Evolutionary conservation across 2,113 vertebrate species (phyloP).

Genomic region (Saimiri boliviensis): DNA sequence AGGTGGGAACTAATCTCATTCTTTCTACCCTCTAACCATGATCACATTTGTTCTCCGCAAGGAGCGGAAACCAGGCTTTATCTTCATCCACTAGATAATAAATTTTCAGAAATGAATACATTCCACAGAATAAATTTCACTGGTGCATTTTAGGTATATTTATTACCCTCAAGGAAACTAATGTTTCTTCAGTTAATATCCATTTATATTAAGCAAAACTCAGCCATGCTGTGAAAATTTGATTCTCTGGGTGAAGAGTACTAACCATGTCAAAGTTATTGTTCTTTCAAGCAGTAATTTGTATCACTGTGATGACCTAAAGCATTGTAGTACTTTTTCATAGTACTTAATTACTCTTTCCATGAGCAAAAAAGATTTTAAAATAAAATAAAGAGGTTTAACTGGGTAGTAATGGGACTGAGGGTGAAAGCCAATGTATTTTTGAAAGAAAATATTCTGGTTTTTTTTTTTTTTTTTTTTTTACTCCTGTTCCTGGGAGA

Average conservation of each 20-base stretch:
- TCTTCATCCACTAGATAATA: not conserved
- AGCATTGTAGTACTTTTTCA: constrained; percentile 86
- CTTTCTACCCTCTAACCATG: not conserved
- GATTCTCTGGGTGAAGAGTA: constrained; percentile 88
- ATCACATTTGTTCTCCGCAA: not conserved
- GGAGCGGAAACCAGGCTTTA: not conserved
- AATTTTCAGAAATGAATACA: not conserved
- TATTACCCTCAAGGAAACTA: not conserved
- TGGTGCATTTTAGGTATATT: not conserved
- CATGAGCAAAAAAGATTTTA: constrained; percentile 77
- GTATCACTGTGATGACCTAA: constrained; percentile 87
- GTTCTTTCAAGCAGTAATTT: constrained; percentile 91
- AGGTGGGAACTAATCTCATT: not conserved
- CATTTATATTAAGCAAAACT: constrained; percentile 82
- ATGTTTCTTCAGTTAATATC: not conserved
- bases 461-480: constrained; percentile 80
- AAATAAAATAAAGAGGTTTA: constrained; percentile 82
- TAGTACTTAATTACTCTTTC: constrained; percentile 87
- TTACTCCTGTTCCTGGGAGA: constrained; percentile 87
- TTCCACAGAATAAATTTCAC: not conserved
- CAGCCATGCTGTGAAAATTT: constrained; percentile 84
- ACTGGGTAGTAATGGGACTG: constrained; percentile 89
- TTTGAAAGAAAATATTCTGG: constrained; percentile 84
- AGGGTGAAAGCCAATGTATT: constrained; percentile 78
- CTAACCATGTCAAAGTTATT: constrained; percentile 83